Base-by-base conservation (phyloP, 2,888 invertebrate genomes). In the Troides helena region DNA sequence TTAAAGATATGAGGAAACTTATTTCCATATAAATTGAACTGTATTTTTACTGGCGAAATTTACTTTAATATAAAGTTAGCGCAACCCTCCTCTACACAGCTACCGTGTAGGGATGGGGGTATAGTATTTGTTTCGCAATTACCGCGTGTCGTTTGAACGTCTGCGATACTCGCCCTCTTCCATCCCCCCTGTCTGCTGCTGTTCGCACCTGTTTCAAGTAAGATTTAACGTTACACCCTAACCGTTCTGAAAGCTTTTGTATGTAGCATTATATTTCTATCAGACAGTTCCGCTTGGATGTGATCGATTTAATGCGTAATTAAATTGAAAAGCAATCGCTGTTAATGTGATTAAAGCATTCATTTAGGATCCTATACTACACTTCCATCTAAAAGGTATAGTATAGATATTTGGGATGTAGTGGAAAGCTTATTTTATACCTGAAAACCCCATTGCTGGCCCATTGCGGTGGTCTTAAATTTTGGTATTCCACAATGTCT, bases 121-220 rank as follows among this genome's bases (percentile, higher is more conserved):
- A 10, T 18, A 30, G 25, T 50, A 30, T 67, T 68, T 62, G 57
- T 68, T 68, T n/a, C 46, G 57, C 62, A 68, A 68, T 68, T 68
- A 62, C 62, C 30, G 46, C 56, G n/a, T 62, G 67, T 68, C 67
- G 67, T 57, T 68, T 58, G 62, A 68, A 62, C 67, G 65, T 65
- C 30, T 62, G 56, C 17, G 57, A 21, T 67, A 67, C 56, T 36
- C n/a, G 12, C 46, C 12, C 46, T 46, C 46, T 17, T 46, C 12
- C 14, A 12, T 2, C 14, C 46, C 46, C 10, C 46, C 14, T 46
- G 46, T 46, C 12, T 58, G n/a, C 43, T 25, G 65, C 8, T 57
- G 56, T 62, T 62, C 57, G 57, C 43, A 43, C 62, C 67, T 57
- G 61, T 67, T 67, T 67, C 43, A 56, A 67, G 58, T 21, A 62